Conservation (phyloP, 2,113 vertebrate species). For the Pangasianodon gigas region DNA sequence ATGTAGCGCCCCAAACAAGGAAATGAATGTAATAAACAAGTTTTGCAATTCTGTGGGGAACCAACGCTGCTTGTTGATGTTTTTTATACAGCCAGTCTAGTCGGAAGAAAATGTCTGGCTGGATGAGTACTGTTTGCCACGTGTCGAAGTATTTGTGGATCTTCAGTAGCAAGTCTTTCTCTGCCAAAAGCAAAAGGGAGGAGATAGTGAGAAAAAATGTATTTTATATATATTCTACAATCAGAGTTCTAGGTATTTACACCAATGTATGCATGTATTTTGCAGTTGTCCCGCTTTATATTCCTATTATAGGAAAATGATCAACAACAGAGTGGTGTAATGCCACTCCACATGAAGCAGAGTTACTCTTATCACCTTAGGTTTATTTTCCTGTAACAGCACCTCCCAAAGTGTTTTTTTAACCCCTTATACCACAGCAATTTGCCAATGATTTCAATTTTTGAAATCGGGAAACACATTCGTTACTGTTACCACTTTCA, state of each 20-base stretch:
- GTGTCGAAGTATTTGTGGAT: slow-evolving; percentile 91
- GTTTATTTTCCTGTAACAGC: too few species aligned
- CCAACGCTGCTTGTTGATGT: slow-evolving; percentile 86
- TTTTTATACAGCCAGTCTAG: slow-evolving; percentile 88
- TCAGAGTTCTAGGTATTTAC: not conserved
- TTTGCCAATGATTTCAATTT: not conserved
- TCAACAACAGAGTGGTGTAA: not conserved
- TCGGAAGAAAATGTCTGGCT: slow-evolving; percentile 92
- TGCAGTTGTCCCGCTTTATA: too few species aligned
- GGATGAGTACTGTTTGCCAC: slow-evolving; percentile 91
- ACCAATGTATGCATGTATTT: not conserved
- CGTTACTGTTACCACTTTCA: not conserved
- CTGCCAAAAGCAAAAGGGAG: slow-evolving; percentile 68
- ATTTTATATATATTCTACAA: not conserved
- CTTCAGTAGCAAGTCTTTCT: slow-evolving; percentile 83
- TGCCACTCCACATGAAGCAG: not conserved
- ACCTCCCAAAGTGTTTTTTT: not conserved
- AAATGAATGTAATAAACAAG: not conserved
- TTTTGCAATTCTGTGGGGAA: slow-evolving; percentile 37
- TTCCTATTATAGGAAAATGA: not conserved
- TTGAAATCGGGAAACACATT: not conserved
- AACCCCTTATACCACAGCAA: not conserved
- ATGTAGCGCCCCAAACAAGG: not conserved
- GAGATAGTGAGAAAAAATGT: not conserved
- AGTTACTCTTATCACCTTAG: not conserved